Base-by-base conservation (phyloP, 2,797 vertebrate genomes). In the Smutsia gigantea region DNA sequence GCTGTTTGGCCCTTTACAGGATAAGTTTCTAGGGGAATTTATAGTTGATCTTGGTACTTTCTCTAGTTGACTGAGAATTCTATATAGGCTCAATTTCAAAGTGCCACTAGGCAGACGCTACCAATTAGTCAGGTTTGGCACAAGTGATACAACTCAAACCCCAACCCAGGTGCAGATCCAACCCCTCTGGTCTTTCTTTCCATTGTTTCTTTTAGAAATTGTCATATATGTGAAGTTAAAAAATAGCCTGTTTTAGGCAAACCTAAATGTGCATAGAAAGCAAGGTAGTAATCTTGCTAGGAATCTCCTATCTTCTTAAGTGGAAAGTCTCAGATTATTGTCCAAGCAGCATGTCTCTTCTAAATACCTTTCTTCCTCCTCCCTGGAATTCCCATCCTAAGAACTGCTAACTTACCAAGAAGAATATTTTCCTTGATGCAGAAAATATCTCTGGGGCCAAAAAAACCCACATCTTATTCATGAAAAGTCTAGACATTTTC, bases 281-380 rank as follows among this genome's bases (percentile, higher is more conserved):
- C 29, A 31, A 5, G 4, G 37, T 1, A 23, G 31, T 59, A n/a
- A 68, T 12, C 49, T 69, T 29, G 34, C 39, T 25, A 37, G 31
- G 59, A 12, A 46, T 37, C 37, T 68, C 82, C 57, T 37, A 49
- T 5, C 31, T 46, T 37, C 17, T 51, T 53, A 34, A 78, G 94
- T 72, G 77, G 89, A 97, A 77, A 96, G 95, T 93, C 97, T 79
- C 95, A 90, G 92, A 97, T 85, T 7, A 83, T 95, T 88, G 97
- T 96, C 89, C 93, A 90, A 86, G 64, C 11, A 19, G 81, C 75
- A 90, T 97, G 87, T 75, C 95, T 31, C 57, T 29, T 51, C 64
- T 59, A 14, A 19, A 23, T n/a, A 4, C 31, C 25, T 21, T 39
- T 42, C 31, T 55, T 55, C 2, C 55, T 71, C 46, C 46, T 46